A percentile compares a stretch with the other conserved stretches of the same genome.
These are phyloP conservation scores for Hetaerina titia DNA, from an alignment of 2,888 invertebrate species.

Conservation along the genomic window DNA sequence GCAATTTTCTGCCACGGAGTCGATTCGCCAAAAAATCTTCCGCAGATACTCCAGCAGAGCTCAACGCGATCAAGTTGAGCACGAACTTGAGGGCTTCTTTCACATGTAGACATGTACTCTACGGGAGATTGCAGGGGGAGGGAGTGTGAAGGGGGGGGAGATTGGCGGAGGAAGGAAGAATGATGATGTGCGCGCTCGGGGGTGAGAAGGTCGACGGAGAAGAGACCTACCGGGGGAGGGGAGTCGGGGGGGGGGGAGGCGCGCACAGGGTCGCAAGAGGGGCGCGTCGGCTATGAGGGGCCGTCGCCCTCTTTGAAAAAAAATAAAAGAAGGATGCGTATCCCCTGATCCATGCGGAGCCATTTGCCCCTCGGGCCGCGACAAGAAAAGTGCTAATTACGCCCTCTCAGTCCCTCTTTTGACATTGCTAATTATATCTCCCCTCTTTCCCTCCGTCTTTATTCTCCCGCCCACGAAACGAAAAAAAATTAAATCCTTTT, in stretches of 20 bases:
- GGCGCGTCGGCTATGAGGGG: neutral
- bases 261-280: neutral
- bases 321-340: neutral
- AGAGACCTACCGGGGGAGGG: neutral
- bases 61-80: neutral
- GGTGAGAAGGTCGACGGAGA: neutral
- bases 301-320: neutral
- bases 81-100: neutral
- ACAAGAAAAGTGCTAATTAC: constrained; percentile 56
- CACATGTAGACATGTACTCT: neutral
- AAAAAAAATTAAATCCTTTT: no score
- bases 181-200: neutral
- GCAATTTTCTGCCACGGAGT: no score
- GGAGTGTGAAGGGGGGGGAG: neutral
- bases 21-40: no score
- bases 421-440: constrained; percentile 61
- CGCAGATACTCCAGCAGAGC: neutral
- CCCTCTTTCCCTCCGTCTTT: neutral
- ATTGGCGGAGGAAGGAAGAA: neutral
- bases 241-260: neutral
- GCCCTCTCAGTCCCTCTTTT: neutral
- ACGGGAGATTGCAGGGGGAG: neutral
- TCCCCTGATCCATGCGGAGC: constrained; percentile 18
- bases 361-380: neutral
- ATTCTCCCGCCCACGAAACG: neutral